A percentile compares a stretch with the other conserved stretches of the same genome.
phyloP scores from a whole-genome alignment of 2,113 vertebrate genomes.

The Centrocercus urophasianus region DNA sequence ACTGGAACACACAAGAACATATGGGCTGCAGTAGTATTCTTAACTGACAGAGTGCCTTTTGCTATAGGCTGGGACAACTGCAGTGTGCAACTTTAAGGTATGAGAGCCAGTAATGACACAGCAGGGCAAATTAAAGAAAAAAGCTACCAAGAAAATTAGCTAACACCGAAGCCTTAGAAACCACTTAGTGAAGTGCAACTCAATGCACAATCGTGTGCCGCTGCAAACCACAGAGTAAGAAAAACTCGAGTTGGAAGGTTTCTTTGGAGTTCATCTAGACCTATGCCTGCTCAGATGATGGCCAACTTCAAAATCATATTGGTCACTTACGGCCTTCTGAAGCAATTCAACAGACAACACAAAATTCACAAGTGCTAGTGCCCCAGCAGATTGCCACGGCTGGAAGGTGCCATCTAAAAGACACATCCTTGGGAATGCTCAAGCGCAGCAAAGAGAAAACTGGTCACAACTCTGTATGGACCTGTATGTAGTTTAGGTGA shows the following conservation, averaged over 20 bases:
- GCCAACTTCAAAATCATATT: background rate
- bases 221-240: background rate
- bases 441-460: background rate
- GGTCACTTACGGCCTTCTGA: background rate
- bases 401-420: background rate
- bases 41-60: background rate
- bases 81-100: background rate
- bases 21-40: background rate
- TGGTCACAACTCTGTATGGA: accelerated
- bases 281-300: background rate
- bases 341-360: background rate
- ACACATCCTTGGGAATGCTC: background rate
- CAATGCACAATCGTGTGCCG: background rate
- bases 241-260: background rate
- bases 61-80: background rate
- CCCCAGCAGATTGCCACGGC: background rate
- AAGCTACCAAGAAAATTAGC: background rate
- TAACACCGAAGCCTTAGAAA: background rate
- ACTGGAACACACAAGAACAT: background rate
- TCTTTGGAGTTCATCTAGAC: background rate
- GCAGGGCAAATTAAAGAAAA: background rate
- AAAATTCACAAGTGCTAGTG: background rate
- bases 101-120: accelerated
- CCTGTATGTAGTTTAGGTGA: background rate
- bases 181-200: background rate